Evolutionary conservation across 1,140 invertebrate species (phyloP).

Genomic region (Hypothenemus hampei): DNA sequence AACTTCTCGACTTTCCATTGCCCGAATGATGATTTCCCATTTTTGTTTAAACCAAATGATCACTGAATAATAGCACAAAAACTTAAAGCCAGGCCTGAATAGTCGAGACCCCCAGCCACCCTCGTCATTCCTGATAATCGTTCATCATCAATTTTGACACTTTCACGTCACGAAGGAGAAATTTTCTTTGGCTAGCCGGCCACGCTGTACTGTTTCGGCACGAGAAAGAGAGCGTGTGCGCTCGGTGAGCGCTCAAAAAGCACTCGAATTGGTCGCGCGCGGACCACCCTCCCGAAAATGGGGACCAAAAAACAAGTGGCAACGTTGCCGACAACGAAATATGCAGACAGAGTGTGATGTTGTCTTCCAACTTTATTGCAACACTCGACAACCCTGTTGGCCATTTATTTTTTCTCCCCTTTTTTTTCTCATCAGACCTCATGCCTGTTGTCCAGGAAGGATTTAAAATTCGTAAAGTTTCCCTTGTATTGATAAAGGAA

Average conservation of each 20-base stretch:
- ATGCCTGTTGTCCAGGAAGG: no score
- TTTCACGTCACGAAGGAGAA: no score
- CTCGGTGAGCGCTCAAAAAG: conserved; percentile 10
- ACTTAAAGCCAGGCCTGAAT: background rate
- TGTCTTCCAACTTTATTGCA: no score
- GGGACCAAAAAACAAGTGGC: background rate
- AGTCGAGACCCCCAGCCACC: background rate
- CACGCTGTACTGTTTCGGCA: no score
- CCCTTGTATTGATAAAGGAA: no score
- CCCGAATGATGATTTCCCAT: conserved; percentile 56
- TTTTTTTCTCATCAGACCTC: no score
- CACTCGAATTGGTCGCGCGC: conserved; percentile 22
- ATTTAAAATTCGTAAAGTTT: no score
- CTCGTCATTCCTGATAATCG: conserved; percentile 18
- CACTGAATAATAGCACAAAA: background rate
- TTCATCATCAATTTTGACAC: no score
- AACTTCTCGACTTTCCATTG: conserved; percentile 56
- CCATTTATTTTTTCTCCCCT: no score
- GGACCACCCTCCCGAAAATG: conserved; percentile 11
- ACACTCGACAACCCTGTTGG: no score
- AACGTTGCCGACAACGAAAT: background rate
- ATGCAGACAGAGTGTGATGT: no score
- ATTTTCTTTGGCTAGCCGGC: no score
- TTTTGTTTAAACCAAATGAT: background rate
- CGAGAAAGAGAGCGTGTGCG: conserved; percentile 1